Percentiles rank a stretch among this genome's conserved stretches.
phyloP scores from a whole-genome alignment of 2,113 vertebrate genomes.

The Onychostoma macrolepis region DNA sequence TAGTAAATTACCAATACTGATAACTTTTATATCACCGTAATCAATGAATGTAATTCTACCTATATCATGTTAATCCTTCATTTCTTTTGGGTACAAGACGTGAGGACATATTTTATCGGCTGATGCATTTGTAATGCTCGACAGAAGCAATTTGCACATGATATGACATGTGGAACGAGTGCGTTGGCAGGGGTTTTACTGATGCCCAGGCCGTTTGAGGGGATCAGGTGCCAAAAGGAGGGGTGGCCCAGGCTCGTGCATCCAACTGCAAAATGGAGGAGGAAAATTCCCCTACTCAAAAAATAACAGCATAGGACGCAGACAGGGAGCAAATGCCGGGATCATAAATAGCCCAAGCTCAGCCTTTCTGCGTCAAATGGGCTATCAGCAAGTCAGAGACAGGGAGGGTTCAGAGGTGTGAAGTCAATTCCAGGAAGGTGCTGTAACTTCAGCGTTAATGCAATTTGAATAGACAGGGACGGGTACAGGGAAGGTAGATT shows the following conservation, averaged over 20 bases:
- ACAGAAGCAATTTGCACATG: constrained; percentile 22
- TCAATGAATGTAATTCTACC: not conserved
- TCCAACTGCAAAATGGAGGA: constrained; percentile 31
- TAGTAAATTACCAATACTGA: not conserved
- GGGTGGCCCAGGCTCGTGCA: not conserved
- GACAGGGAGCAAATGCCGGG: constrained; percentile 70
- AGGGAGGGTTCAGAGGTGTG: constrained; percentile 67
- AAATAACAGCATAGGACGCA: constrained; percentile 59
- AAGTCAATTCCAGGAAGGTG: constrained; percentile 77
- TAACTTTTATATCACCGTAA: not conserved
- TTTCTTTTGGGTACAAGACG: not conserved
- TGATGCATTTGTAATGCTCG: constrained; percentile 2
- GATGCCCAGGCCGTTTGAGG: not conserved
- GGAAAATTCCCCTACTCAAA: constrained; percentile 52
- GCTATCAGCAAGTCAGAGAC: constrained; percentile 67
- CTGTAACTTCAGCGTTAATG: constrained; percentile 63
- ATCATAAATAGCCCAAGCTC: constrained; percentile 72
- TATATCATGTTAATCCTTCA: not conserved
- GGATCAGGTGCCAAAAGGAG: constrained; percentile 35
- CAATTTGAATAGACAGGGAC: constrained; percentile 53
- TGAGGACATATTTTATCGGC: not conserved
- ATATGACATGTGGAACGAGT: constrained; percentile 1
- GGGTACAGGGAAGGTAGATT: constrained; percentile 53
- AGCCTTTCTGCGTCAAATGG: constrained; percentile 68
- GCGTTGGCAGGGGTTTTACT: not conserved